These are phyloP conservation scores for Silurus lanzhouensis DNA, from an alignment of 2,797 vertebrate genomes.

Conservation along the genomic window DNA sequence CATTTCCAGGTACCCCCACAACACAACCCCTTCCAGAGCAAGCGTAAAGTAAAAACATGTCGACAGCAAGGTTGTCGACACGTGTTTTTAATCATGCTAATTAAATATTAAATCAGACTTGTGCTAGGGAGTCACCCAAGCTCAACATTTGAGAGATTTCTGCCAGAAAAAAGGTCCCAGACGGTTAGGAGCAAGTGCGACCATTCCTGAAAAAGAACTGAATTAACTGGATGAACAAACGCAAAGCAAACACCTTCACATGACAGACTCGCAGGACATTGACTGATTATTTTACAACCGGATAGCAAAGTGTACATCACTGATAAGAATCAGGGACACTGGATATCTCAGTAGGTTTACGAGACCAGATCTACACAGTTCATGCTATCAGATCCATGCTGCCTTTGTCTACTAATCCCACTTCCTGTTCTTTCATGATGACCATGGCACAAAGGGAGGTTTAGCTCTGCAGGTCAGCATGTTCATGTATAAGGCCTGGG, in stretches of 20 bases:
- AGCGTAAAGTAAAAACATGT: constrained; percentile 44
- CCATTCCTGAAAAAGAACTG: background rate
- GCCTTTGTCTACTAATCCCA: constrained; percentile 80
- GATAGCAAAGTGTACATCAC: constrained; percentile 34
- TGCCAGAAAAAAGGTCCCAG: constrained; percentile 11
- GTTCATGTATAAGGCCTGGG: constrained; percentile 48
- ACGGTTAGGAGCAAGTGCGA: background rate
- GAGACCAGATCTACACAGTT: constrained; percentile 4
- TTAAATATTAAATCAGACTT: constrained; percentile 63
- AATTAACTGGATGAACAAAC: background rate
- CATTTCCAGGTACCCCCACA: constrained; percentile 55
- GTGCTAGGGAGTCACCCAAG: constrained; percentile 13
- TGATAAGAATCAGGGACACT: constrained; percentile 53
- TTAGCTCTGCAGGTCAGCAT: constrained; percentile 71
- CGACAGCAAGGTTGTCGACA: constrained; percentile 57
- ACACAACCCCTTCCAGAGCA: constrained; percentile 43
- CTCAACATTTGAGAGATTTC: background rate
- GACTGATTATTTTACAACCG: background rate
- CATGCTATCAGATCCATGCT: constrained; percentile 55
- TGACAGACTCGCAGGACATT: background rate
- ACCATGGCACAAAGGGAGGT: constrained; percentile 69
- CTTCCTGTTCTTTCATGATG: constrained; percentile 80
- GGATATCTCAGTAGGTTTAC: constrained; percentile 6
- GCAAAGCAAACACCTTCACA: background rate
- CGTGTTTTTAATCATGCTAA: constrained; percentile 64